Base-by-base conservation (phyloP, 2,113 vertebrate species). In the Rynchops niger region DNA sequence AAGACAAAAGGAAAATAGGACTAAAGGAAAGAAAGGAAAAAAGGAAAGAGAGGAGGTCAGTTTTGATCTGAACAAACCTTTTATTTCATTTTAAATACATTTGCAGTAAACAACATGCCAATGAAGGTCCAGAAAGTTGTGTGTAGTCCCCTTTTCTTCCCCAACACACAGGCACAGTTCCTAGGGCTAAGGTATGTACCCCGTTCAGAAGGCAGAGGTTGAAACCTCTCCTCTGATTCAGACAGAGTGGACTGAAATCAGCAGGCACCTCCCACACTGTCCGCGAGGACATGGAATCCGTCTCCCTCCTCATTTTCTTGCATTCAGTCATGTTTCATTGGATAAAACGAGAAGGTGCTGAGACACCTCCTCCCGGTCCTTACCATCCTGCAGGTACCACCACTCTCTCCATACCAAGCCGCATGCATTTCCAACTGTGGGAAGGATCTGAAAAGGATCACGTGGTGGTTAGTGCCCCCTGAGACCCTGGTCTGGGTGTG, bases 211-310 rank as follows among this genome's bases (percentile, higher is more conserved):
- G 14, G 21, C 21, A 50, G 43, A 55, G 10, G 21, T 16, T 85
- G 63, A 62, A 63, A 49, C 17, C 6, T 93, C n/a, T 82, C 52
- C 47, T 83, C 45, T 36, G n/a, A 43, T 55, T 78, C n/a, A 50
- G 86, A n/a, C 11, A 70, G 25, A 34, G 32, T 11, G 38, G n/a
- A 22, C 30, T 40, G 52, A 53, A 84, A 77, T 18, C 34, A 59
- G 30, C 1, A 2, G 29, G 12, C 18, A 36, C 3, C 6, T 67
- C 30, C 47, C 42, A 72, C 47, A 47, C 27, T 52, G 16, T 9
- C 36, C 1, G 2, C 1, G 3, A 82, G 61, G n/a, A 43, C 0
- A 0, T 23, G 58, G 42, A 63, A 40, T 67, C 11, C 0, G 0
- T 34, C 20, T 21, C 9, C 62, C 40, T 36, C 62, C 40, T 36